A percentile compares a stretch with the other conserved stretches of the same genome.
Evolutionary conservation across 2,888 invertebrate species (phyloP).

Genomic region (Netelia melanura): DNA sequence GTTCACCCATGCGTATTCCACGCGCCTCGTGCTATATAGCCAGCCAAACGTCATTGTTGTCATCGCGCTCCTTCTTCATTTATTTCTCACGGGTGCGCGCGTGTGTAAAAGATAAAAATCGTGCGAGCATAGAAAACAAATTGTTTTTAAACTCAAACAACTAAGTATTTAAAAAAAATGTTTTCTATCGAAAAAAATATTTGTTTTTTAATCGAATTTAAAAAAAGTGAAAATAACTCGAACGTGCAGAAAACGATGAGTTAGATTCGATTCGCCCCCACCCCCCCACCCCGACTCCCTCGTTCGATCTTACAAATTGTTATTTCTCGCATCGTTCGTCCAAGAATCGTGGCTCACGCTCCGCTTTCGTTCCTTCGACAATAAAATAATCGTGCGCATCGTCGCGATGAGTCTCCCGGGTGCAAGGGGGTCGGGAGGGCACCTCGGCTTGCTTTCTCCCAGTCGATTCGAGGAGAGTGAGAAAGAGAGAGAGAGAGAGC

Average conservation of each 20-base stretch:
- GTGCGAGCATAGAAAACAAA: not conserved
- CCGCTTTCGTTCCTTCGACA: conserved; percentile 65
- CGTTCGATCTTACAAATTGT: not conserved
- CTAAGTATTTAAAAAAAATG: too few relatives aligned
- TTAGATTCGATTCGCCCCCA: too few relatives aligned
- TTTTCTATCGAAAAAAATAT: not conserved
- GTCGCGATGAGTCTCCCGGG: conserved; percentile 18
- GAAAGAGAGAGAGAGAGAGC: not conserved
- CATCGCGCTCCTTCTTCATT: not conserved
- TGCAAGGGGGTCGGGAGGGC: too few relatives aligned
- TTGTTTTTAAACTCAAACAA: too few relatives aligned
- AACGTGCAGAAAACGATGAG: too few relatives aligned
- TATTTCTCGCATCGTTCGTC: not conserved
- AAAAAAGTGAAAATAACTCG: not conserved
- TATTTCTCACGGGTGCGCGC: not conserved
- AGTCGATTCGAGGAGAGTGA: conserved; percentile 1
- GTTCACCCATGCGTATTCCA: not conserved
- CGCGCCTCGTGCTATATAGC: not conserved
- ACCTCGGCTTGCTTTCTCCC: conserved; percentile 48
- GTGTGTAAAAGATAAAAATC: not conserved
- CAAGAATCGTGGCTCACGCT: conserved; percentile 45
- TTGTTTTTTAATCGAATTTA: too few relatives aligned
- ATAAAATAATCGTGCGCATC: conserved; percentile 63
- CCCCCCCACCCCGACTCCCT: too few relatives aligned
- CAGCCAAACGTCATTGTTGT: not conserved